These are phyloP conservation scores for Bufo bufo DNA, from an alignment of 2,113 vertebrate species.

Conservation along the genomic window DNA sequence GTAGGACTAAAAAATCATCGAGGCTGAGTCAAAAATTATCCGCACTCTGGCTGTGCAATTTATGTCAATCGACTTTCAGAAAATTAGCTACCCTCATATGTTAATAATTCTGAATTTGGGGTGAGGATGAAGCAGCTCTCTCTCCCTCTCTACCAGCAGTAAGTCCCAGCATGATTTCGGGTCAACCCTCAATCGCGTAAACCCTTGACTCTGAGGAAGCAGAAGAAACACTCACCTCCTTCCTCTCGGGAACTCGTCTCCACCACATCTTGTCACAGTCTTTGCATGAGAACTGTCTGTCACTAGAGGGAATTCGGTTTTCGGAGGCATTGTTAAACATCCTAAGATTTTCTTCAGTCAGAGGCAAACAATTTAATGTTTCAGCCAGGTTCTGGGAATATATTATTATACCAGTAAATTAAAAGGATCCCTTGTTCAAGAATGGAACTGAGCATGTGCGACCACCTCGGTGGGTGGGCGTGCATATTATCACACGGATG, in stretches of 20 bases:
- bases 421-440: neutral
- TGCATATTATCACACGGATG: too few relatives aligned
- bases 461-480: too few relatives aligned
- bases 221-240: conserved; percentile 65
- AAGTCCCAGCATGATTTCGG: neutral
- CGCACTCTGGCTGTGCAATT: too few relatives aligned
- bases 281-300: conserved; percentile 74
- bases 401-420: neutral
- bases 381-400: conserved; percentile 62
- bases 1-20: too few relatives aligned
- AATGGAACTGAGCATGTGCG: too few relatives aligned
- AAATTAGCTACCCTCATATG: too few relatives aligned
- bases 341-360: conserved; percentile 71
- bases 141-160: neutral
- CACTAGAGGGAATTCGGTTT: conserved; percentile 67
- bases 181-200: neutral
- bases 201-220: neutral
- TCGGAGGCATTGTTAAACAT: conserved; percentile 76
- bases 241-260: conserved; percentile 74
- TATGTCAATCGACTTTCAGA: too few relatives aligned
- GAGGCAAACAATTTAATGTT: conserved; percentile 63
- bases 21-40: too few relatives aligned
- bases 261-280: conserved; percentile 77
- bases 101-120: neutral
- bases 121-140: neutral